These are phyloP conservation scores for Archivesica marissinica DNA, from an alignment of 1,140 invertebrate species.

Conservation along the genomic window DNA sequence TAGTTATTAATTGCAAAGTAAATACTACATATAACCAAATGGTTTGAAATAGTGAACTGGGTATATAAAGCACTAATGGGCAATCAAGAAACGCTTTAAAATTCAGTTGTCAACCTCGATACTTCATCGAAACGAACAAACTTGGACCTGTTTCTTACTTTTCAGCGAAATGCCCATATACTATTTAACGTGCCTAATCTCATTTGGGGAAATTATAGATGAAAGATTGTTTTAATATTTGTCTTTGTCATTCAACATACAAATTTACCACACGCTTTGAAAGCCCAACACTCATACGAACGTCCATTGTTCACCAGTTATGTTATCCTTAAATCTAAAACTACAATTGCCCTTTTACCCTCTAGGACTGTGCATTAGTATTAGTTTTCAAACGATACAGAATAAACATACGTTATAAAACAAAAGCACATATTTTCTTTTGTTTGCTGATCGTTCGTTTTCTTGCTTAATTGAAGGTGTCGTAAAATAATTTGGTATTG, in stretches of 20 bases:
- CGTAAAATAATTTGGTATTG: constrained; percentile 8
- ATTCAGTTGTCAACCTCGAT: no score
- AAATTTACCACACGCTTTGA: constrained; percentile 9
- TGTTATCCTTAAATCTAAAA: constrained; percentile 28
- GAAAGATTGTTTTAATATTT: constrained; percentile 26
- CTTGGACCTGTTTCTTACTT: no score
- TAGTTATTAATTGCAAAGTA: no score
- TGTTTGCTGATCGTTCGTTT: constrained; percentile 53
- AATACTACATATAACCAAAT: no score
- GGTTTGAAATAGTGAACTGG: no score
- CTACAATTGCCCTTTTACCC: constrained; percentile 33
- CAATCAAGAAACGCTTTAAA: no score
- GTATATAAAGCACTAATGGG: no score
- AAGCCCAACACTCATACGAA: background rate
- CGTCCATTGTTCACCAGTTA: constrained; percentile 21
- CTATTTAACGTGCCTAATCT: constrained; percentile 8
- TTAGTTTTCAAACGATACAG: constrained; percentile 31
- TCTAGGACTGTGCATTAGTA: constrained; percentile 29
- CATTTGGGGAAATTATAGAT: constrained; percentile 1
- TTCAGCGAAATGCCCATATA: no score
- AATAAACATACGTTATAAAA: constrained; percentile 55
- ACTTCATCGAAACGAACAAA: no score
- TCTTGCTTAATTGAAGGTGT: constrained; percentile 63
- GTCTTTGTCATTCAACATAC: constrained; percentile 22
- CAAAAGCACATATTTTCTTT: constrained; percentile 63